Conservation (phyloP, 2,113 vertebrate genomes). For the Trichomycterus rosablanca region DNA sequence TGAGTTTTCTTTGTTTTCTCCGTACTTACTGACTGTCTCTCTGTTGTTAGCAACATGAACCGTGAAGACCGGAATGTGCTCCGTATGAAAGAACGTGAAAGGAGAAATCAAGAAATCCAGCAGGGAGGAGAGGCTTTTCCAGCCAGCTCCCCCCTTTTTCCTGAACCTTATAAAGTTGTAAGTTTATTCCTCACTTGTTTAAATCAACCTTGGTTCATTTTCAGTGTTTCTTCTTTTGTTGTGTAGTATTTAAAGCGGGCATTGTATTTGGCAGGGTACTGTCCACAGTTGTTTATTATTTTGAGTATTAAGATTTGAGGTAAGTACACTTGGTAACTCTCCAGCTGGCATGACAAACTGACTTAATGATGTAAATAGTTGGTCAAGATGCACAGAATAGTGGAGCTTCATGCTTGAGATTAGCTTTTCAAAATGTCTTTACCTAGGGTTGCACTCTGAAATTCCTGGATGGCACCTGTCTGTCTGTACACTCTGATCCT, state of each 20-base stretch:
- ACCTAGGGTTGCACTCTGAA: not conserved
- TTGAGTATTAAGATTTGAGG: conserved; percentile 28
- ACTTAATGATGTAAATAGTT: not conserved
- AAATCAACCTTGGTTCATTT: conserved; percentile 4
- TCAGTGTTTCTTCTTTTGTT: not conserved
- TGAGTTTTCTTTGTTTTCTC: too few species aligned
- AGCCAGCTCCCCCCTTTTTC: conserved; percentile 95
- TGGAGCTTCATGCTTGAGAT: conserved; percentile 1
- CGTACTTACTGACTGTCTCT: conserved; percentile 59
- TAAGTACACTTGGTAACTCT: conserved; percentile 34
- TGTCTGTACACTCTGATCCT: not conserved
- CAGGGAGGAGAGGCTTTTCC: conserved; percentile 97
- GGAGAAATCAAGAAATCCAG: conserved; percentile 77
- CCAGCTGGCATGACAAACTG: not conserved
- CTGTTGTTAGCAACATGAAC: conserved; percentile 96
- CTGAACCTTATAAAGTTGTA: conserved; percentile 98
- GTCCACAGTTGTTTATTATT: not conserved
- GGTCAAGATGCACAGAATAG: not conserved
- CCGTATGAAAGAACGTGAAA: conserved; percentile 93
- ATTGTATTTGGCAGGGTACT: not conserved
- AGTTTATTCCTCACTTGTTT: conserved; percentile 54
- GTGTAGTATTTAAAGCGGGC: conserved; percentile 2
- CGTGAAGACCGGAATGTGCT: conserved; percentile 99
- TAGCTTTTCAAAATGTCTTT: not conserved
- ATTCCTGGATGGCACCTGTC: not conserved